Conservation (phyloP, 2,888 invertebrate genomes). For the Microctonus brassicae region DNA sequence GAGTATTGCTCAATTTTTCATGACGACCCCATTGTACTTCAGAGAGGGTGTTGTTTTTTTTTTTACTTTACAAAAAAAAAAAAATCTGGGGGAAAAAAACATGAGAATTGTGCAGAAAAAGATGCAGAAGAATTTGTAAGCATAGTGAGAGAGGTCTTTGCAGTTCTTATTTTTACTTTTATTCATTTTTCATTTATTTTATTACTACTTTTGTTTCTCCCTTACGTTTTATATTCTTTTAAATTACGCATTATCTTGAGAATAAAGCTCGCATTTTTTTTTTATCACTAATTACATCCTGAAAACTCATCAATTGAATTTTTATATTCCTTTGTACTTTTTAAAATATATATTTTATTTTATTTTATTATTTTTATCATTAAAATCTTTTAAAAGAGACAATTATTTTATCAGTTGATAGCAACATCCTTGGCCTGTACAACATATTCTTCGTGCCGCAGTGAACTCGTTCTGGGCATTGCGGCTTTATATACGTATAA, state of each 20-base stretch:
- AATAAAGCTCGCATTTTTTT: neutral
- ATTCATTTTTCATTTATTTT: slow-evolving; percentile 1
- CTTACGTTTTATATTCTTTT: no score
- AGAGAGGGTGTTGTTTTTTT: slow-evolving; percentile 12
- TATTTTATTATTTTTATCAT: no score
- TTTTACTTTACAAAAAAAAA: neutral
- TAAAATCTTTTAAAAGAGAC: neutral
- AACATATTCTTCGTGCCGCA: slow-evolving; percentile 31
- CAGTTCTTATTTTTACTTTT: neutral
- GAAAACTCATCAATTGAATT: neutral
- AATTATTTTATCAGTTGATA: slow-evolving; percentile 10
- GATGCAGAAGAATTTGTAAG: neutral
- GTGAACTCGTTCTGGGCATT: slow-evolving; percentile 29
- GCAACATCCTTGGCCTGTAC: neutral
- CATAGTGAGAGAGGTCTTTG: neutral
- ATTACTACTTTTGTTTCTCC: neutral
- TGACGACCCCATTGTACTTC: slow-evolving; percentile 39
- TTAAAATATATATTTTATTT: no score
- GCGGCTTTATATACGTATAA: slow-evolving; percentile 16
- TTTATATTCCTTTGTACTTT: no score
- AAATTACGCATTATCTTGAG: neutral
- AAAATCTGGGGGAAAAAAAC: slow-evolving; percentile 4
- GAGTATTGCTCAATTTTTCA: slow-evolving; percentile 47
- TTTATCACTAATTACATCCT: neutral
- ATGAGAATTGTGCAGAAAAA: neutral